These are phyloP conservation scores for Xenopus laevis DNA, from an alignment of 2,113 vertebrate species.

Conservation along the genomic window DNA sequence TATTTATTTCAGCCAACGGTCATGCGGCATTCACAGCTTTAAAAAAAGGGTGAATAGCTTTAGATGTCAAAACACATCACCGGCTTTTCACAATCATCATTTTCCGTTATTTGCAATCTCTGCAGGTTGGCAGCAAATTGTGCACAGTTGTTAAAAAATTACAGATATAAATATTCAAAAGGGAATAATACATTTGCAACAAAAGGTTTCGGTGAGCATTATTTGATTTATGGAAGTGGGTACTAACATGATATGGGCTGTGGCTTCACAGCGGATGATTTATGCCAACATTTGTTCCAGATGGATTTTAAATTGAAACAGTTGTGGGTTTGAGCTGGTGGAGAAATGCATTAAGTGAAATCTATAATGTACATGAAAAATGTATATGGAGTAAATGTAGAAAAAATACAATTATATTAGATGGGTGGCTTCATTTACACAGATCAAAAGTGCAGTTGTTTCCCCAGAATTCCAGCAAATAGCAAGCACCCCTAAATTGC, in stretches of 20 bases:
- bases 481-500: too few relatives aligned
- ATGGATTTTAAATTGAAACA: constrained; percentile 4
- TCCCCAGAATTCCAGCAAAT: too few relatives aligned
- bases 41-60: constrained; percentile 17
- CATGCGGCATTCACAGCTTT: constrained; percentile 25
- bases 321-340: neutral
- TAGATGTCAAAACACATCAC: constrained; percentile 37
- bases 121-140: neutral
- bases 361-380: neutral
- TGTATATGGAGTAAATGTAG: neutral
- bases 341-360: neutral
- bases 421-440: too few relatives aligned
- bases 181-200: neutral
- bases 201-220: neutral
- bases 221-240: constrained; percentile 9
- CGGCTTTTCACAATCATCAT: neutral
- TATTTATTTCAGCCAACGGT: constrained; percentile 18
- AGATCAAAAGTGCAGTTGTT: too few relatives aligned
- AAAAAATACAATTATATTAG: too few relatives aligned
- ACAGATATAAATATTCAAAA: neutral
- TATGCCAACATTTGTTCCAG: constrained; percentile 8
- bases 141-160: neutral
- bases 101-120: constrained; percentile 6
- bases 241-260: constrained; percentile 6
- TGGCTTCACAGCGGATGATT: constrained; percentile 5